Conservation (phyloP, 2,113 vertebrate genomes). For the Centropus unirufus region DNA sequence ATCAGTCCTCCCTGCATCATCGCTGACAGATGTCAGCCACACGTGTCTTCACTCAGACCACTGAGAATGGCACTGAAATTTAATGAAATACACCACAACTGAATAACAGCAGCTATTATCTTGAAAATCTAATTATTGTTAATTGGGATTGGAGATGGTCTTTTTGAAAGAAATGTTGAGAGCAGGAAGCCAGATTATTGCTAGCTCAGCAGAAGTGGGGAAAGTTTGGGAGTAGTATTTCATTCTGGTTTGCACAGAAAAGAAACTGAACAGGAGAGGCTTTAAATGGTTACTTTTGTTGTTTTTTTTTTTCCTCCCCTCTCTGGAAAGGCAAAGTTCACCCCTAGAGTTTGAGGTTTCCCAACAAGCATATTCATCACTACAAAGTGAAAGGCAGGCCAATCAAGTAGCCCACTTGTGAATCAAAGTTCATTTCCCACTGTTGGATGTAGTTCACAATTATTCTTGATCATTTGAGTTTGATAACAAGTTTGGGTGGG, state of each 20-base stretch:
- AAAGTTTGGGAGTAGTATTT: not conserved
- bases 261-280: not conserved
- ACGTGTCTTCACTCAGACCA: not conserved
- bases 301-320: not conserved
- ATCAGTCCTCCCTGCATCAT: not conserved
- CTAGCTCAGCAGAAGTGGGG: not conserved
- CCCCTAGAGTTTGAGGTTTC: not conserved
- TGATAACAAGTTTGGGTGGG: not conserved
- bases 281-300: not conserved
- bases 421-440: not conserved
- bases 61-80: accelerated
- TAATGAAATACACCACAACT: not conserved
- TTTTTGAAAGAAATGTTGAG: not conserved
- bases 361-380: not conserved
- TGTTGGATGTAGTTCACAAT: not conserved
- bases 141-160: not conserved
- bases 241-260: not conserved
- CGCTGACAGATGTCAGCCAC: not conserved
- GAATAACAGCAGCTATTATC: not conserved
- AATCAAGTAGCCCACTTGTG: not conserved
- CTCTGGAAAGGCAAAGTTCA: not conserved
- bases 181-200: not conserved
- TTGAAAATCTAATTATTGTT: not conserved
- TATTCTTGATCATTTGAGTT: not conserved
- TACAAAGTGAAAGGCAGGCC: not conserved